These are phyloP conservation scores for Gambusia affinis DNA, from an alignment of 2,113 vertebrate species.

Conservation along the genomic window DNA sequence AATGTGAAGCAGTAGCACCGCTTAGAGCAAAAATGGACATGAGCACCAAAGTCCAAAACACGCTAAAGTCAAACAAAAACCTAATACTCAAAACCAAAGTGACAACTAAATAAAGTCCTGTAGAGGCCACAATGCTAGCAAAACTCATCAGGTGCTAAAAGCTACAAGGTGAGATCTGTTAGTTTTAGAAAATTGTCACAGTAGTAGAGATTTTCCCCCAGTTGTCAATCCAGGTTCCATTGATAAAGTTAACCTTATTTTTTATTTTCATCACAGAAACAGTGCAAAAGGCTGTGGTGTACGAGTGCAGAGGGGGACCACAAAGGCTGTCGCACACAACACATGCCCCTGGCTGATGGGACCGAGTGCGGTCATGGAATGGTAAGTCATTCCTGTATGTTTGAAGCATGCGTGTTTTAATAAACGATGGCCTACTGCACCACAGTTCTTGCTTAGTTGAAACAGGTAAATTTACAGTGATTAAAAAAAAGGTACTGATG, in stretches of 20 bases:
- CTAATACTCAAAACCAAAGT: background rate
- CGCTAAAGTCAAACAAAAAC: background rate
- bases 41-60: background rate
- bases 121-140: background rate
- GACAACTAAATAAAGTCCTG: background rate
- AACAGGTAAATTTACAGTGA: too few species aligned
- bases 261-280: conserved; percentile 80
- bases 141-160: background rate
- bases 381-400: conserved; percentile 80
- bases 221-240: conserved; percentile 7
- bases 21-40: background rate
- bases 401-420: background rate
- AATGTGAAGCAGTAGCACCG: background rate
- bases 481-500: too few species aligned
- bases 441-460: too few species aligned
- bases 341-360: conserved; percentile 96
- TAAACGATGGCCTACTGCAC: background rate
- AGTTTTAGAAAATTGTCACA: background rate
- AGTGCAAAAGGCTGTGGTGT: conserved; percentile 95
- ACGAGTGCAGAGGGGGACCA: conserved; percentile 90
- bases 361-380: conserved; percentile 91
- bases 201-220: background rate
- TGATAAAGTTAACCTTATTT: background rate
- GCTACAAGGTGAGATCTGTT: background rate
- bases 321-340: conserved; percentile 94